Evolutionary conservation across 2,888 invertebrate genomes (phyloP).

Genomic region (Lapara coniferarum): DNA sequence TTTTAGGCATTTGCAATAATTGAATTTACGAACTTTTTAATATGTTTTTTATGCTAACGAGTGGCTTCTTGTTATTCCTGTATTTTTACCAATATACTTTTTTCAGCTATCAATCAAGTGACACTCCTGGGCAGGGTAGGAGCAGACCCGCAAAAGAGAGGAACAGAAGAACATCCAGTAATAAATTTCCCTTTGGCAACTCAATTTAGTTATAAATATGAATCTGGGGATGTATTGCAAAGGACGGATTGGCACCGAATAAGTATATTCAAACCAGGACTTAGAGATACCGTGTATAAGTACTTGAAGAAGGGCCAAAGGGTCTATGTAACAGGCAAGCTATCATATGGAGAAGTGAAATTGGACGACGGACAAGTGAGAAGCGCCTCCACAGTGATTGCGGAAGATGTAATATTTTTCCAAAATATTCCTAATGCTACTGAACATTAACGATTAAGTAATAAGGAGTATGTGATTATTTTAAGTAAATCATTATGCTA

Average conservation of each 20-base stretch:
- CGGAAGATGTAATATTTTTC: slow-evolving; percentile 94
- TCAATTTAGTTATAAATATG: slow-evolving; percentile 92
- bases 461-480: not conserved
- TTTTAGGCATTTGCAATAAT: too few relatives aligned
- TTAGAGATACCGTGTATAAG: slow-evolving; percentile 90
- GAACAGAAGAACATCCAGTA: slow-evolving; percentile 91
- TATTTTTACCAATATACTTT: not conserved
- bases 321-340: slow-evolving; percentile 90
- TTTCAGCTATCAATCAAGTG: slow-evolving; percentile 89
- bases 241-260: slow-evolving; percentile 96
- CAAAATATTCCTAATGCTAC: slow-evolving; percentile 58
- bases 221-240: slow-evolving; percentile 90
- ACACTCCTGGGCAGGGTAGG: slow-evolving; percentile 94
- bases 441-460: slow-evolving; percentile 4
- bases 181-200: slow-evolving; percentile 95
- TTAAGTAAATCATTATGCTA: not conserved
- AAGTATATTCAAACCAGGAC: slow-evolving; percentile 92
- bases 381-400: slow-evolving; percentile 91
- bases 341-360: slow-evolving; percentile 93
- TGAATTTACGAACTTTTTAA: too few relatives aligned
- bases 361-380: slow-evolving; percentile 89
- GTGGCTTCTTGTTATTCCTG: too few relatives aligned
- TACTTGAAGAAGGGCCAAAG: slow-evolving; percentile 94
- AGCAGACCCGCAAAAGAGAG: slow-evolving; percentile 93
- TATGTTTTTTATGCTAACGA: too few relatives aligned